Percentiles rank a stretch among this genome's conserved stretches.
These are phyloP conservation scores for Sebastes fasciatus DNA, from an alignment of 2,113 vertebrate species.

Conservation along the genomic window DNA sequence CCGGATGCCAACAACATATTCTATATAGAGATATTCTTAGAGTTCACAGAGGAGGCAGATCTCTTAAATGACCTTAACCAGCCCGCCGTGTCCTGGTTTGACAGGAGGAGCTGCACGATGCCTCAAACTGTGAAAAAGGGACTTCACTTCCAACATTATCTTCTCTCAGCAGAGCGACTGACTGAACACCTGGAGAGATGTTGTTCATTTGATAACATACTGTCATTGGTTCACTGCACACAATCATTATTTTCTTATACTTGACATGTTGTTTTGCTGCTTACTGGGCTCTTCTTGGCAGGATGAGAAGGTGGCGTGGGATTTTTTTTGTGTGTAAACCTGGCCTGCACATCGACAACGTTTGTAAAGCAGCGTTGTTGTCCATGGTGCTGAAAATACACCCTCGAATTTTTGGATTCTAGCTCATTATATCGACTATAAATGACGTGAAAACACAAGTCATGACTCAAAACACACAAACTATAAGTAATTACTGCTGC, in stretches of 20 bases:
- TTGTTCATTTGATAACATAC: conserved; percentile 22
- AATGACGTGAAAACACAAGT: not conserved
- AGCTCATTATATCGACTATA: conserved; percentile 2
- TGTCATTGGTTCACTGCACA: not conserved
- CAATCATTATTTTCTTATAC: not conserved
- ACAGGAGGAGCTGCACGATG: conserved; percentile 1
- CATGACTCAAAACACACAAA: not conserved
- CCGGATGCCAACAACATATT: conserved; percentile 42
- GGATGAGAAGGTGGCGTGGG: conserved; percentile 16
- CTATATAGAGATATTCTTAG: conserved; percentile 32
- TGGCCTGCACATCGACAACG: not conserved
- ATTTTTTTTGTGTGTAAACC: not conserved
- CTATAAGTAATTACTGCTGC: not conserved
- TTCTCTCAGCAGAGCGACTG: not conserved
- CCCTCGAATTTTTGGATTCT: not conserved
- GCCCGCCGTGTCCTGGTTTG: conserved; percentile 17
- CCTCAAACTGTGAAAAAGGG: not conserved
- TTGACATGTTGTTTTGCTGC: conserved; percentile 26
- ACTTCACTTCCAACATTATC: conserved; percentile 6
- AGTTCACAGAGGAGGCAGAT: conserved; percentile 35
- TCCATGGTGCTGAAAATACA: conserved; percentile 4
- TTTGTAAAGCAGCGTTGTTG: not conserved
- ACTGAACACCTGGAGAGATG: not conserved
- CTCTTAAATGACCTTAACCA: conserved; percentile 21
- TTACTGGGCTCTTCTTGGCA: not conserved